phyloP scores from a whole-genome alignment of 2,113 vertebrate genomes.

The Cavia aperea region DNA sequence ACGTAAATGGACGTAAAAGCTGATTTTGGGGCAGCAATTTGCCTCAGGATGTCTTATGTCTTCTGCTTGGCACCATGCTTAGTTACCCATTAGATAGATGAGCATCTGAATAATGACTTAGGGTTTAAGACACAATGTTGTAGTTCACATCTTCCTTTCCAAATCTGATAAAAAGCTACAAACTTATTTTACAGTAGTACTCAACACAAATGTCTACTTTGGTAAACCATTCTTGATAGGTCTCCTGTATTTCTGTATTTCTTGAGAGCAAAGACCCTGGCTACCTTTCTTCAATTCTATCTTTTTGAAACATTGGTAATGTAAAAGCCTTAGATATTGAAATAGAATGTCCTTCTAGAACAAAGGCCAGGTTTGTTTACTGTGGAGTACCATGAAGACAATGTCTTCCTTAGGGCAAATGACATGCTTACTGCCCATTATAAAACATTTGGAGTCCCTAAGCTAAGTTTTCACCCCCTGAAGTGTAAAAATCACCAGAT shows the following conservation, averaged over 20 bases:
- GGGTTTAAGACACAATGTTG: background rate
- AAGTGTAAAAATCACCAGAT: background rate
- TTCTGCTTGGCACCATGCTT: background rate
- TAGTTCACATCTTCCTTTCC: background rate
- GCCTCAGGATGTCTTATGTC: background rate
- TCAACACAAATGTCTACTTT: background rate
- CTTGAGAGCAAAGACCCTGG: background rate
- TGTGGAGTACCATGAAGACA: background rate
- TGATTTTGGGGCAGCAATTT: background rate
- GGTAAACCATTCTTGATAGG: background rate
- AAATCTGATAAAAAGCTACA: background rate
- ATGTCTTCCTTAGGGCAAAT: background rate
- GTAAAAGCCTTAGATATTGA: background rate
- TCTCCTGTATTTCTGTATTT: background rate
- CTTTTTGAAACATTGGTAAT: background rate
- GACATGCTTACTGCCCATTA: background rate
- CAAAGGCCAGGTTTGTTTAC: background rate
- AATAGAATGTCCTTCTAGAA: background rate
- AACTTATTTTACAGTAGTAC: background rate
- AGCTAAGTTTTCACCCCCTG: background rate
- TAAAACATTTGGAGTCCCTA: background rate
- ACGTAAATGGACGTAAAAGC: background rate
- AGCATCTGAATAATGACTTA: background rate
- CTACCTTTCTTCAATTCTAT: background rate
- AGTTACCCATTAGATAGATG: background rate